Evolutionary conservation across 92 coral and sea anemone genomes (phyloP).

Genomic region (Phenganax subtilis): DNA sequence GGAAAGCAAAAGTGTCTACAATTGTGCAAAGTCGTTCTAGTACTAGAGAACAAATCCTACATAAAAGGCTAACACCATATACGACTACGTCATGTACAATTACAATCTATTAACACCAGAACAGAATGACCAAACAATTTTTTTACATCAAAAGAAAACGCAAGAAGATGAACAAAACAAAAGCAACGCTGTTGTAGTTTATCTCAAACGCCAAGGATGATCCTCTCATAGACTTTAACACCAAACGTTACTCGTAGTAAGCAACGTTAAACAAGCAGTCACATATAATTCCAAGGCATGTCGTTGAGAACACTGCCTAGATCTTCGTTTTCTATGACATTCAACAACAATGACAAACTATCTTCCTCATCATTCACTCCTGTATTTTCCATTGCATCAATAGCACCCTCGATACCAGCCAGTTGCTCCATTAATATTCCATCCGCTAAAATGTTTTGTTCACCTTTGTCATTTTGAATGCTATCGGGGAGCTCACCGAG

Average conservation of each 20-base stretch:
- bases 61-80: no score
- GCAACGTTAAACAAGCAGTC: not conserved
- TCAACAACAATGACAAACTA: conserved; percentile 79
- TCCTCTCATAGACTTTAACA: no score
- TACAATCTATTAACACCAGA: no score
- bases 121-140: no score
- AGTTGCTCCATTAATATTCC: conserved; percentile 69
- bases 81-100: no score
- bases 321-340: conserved; percentile 73
- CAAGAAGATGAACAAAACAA: no score
- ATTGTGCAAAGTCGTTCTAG: no score
- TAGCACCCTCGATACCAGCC: conserved; percentile 88
- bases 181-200: no score
- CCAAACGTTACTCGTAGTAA: not conserved
- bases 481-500: not conserved
- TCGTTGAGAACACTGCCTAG: conserved; percentile 60
- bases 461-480: not conserved
- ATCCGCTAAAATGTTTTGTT: conserved; percentile 53
- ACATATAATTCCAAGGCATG: conserved; percentile 44
- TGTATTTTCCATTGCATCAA: conserved; percentile 84
- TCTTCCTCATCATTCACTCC: conserved; percentile 59
- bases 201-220: no score
- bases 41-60: no score
- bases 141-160: no score
- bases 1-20: no score